Evolutionary conservation across 2,113 vertebrate genomes (phyloP), one percentile per base, ranked within the genome.

Genomic region (Poeciliopsis retropinna): DNA sequence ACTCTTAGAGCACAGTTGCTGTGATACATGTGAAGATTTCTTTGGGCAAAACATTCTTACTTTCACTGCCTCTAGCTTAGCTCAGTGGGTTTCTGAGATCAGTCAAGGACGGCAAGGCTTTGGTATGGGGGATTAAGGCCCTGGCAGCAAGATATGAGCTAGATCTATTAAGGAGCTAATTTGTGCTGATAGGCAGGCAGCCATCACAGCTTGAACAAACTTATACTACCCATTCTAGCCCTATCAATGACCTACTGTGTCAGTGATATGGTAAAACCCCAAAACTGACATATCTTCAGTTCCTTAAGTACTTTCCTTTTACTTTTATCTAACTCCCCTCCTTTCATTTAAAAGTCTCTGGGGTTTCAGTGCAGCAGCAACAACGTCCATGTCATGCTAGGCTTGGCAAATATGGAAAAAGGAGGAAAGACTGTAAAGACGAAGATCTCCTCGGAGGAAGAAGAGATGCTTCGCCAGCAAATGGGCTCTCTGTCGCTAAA

Each of bases 401-500:
- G 72, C 73, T 72, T 87, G 76, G 67, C 80, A 81, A 83, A 85
- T 78, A 87, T 17, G 71, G 71, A 13, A 74, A 76, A 82, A 72
- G 81, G 87, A 87, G 78, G 64, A 89, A 47, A 80, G 84, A 79
- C 86, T 91, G 88, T 78, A 87, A 90, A 88, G 77, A 82, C 75
- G 72, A 82, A 63, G 82, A 86, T 81, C 78, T 72, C 83, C 77
- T 76, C 28, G 25, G 83, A 87, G 72, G 74, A 82, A 68, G 73
- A 60, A 14, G 67, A 72, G 67, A 82, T 65, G 79, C 69, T 68
- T 85, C 31, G 86, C 84, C 88, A 92, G 91, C 85, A 86, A 91
- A 89, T 89, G 88, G 83, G 79, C 80, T 87, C 84, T 72, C 85
- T 87, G 89, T 91, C 84, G 88, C 88, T 83, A 85, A 66, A 82